Conservation (phyloP, 2,888 invertebrate species). For the Dryocosmus kuriphilus region DNA sequence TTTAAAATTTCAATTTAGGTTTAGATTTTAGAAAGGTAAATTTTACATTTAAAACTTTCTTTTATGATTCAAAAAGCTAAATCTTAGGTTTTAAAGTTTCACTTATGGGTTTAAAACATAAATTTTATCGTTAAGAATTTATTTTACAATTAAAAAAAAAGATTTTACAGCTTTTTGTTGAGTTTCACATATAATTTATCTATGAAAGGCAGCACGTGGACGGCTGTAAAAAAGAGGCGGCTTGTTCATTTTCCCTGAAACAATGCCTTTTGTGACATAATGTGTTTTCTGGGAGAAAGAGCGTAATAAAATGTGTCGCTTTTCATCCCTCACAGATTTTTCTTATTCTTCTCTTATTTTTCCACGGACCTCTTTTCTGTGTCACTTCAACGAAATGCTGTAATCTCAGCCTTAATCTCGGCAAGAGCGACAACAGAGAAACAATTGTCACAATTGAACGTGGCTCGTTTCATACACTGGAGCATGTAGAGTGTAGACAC, state of each 20-base stretch:
- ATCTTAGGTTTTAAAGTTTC: too few species aligned
- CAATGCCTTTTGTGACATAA: neutral
- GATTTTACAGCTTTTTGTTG: too few species aligned
- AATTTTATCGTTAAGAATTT: too few species aligned
- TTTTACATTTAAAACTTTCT: too few species aligned
- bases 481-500: neutral
- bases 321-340: neutral
- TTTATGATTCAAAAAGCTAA: too few species aligned
- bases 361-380: neutral
- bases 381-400: conserved; percentile 7
- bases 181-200: neutral
- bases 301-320: neutral
- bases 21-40: too few species aligned
- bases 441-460: neutral
- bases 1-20: too few species aligned
- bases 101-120: too few species aligned
- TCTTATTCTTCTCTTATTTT: neutral
- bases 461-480: neutral
- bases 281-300: neutral
- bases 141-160: too few species aligned
- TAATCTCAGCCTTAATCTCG: conserved; percentile 7
- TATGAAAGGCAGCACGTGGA: neutral
- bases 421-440: conserved; percentile 1
- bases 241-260: neutral
- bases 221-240: neutral